phyloP scores from a whole-genome alignment of 2,797 vertebrate species.

The Chaunax sp. region DNA sequence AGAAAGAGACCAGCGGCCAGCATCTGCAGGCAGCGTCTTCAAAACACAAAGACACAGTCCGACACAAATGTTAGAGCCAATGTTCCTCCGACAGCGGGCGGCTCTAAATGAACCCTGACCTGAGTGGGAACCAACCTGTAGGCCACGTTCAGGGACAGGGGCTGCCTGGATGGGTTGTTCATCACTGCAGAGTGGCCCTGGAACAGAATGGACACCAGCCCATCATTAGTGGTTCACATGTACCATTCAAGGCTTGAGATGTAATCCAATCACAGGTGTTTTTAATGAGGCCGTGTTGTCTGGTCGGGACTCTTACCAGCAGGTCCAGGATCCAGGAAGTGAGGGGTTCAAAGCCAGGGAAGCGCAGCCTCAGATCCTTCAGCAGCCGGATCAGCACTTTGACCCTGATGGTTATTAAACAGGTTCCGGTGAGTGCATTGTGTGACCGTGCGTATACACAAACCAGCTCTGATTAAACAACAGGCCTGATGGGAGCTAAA shows the following conservation, averaged over 20 bases:
- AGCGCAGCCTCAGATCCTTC: constrained; percentile 92
- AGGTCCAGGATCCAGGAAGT: constrained; percentile 97
- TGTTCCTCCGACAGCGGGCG: too few relatives aligned
- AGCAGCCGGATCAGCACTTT: constrained; percentile 95
- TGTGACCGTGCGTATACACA: fast-evolving
- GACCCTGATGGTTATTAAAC: constrained; percentile 80
- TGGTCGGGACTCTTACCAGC: constrained; percentile 79
- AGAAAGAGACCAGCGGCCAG: constrained; percentile 95
- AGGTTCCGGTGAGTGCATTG: fast-evolving
- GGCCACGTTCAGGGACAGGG: constrained; percentile 92
- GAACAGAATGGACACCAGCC: not conserved
- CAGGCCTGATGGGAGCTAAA: not conserved
- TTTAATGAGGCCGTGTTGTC: not conserved
- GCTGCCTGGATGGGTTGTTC: constrained; percentile 97
- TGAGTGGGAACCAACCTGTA: constrained; percentile 85
- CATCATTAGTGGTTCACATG: not conserved
- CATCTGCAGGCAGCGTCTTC: constrained; percentile 97
- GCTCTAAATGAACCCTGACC: not conserved
- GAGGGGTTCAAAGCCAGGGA: constrained; percentile 95
- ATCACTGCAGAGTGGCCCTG: constrained; percentile 97
- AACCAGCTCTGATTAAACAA: not conserved
- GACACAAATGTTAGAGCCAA: not conserved
- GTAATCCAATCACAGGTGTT: not conserved
- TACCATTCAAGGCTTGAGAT: not conserved
- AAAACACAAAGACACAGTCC: constrained; percentile 13